Conservation (phyloP, 2,113 vertebrate genomes). For the Leptocoma aspasia region DNA sequence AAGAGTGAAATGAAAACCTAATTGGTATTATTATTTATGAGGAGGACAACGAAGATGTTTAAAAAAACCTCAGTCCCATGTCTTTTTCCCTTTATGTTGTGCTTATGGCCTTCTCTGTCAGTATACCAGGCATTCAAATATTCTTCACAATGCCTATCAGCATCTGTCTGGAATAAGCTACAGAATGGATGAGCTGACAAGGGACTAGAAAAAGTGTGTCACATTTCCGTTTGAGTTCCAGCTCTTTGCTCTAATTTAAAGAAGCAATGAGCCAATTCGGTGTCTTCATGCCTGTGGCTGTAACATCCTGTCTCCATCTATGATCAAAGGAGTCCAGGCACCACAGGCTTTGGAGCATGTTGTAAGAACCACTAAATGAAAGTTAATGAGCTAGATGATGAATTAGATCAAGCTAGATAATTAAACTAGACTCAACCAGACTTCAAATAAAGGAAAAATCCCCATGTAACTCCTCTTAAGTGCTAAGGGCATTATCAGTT, state of each 20-base stretch:
- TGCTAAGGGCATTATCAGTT: neutral
- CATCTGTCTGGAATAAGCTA: neutral
- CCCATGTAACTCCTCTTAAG: neutral
- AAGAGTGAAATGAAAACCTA: neutral
- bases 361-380: neutral
- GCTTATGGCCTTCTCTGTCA: neutral
- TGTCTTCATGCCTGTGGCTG: neutral
- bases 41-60: neutral
- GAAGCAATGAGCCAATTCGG: neutral
- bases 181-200: neutral
- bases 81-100: neutral
- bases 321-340: neutral
- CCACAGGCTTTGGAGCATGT: neutral
- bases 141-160: neutral
- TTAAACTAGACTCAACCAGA: neutral
- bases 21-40: neutral
- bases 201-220: neutral
- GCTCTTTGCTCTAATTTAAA: neutral
- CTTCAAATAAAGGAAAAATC: neutral
- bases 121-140: neutral
- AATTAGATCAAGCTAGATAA: neutral
- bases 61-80: fast-evolving
- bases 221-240: neutral
- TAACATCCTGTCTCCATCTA: neutral
- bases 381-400: neutral